Percentiles rank a stretch among this genome's conserved stretches.
Evolutionary conservation across 2,888 invertebrate genomes (phyloP).

Genomic region (Lasius fuliginosus): DNA sequence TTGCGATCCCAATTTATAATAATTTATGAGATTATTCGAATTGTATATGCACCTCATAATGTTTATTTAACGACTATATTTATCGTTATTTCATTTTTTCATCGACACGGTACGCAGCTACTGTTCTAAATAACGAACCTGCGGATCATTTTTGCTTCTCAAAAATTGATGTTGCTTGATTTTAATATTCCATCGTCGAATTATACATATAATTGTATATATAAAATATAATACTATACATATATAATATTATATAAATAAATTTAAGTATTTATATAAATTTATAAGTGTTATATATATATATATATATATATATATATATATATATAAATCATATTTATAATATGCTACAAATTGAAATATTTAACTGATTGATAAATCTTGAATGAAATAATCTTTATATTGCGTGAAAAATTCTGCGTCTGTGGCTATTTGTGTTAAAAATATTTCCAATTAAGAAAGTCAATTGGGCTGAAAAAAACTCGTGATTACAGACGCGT

Average conservation of each 20-base stretch:
- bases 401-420: not conserved
- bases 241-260: not conserved
- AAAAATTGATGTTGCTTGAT: not conserved
- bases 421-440: not conserved
- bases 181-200: not conserved
- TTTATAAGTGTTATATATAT: not conserved
- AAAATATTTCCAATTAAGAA: not conserved
- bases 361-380: not conserved
- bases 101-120: not conserved
- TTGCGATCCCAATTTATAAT: slow-evolving; percentile 30
- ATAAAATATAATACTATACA: too few species aligned
- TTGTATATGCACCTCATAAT: slow-evolving; percentile 17
- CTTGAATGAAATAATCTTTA: not conserved
- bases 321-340: not conserved
- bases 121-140: slow-evolving; percentile 14
- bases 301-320: not conserved
- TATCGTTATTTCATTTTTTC: not conserved
- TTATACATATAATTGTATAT: not conserved
- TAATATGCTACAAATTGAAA: not conserved
- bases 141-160: not conserved
- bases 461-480: slow-evolving; percentile 24
- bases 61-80: not conserved
- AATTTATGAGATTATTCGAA: slow-evolving; percentile 33
- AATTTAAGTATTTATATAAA: not conserved
- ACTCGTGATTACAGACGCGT: slow-evolving; percentile 52